Evolutionary conservation across 2,113 vertebrate species (phyloP).

Genomic region (Uropsilus gracilis): DNA sequence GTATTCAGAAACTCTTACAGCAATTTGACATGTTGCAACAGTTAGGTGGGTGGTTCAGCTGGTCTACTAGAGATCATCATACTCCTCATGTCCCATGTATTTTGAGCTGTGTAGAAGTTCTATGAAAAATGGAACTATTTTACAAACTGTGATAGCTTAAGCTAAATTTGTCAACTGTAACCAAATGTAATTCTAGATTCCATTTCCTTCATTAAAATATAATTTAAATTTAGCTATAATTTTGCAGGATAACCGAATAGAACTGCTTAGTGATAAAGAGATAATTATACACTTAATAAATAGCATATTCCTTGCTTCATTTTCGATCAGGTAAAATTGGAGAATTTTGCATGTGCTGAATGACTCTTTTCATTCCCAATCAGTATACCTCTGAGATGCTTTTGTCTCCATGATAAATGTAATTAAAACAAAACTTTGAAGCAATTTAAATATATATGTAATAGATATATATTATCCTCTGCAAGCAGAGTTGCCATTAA

Average conservation of each 20-base stretch:
- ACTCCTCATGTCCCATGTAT: not conserved
- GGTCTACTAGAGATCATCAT: not conserved
- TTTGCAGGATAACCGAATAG: not conserved
- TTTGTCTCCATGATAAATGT: not conserved
- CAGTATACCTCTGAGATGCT: not conserved
- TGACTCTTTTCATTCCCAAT: not conserved
- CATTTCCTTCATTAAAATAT: conserved; percentile 2
- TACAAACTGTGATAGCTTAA: not conserved
- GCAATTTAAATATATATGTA: not conserved
- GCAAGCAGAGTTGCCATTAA: not conserved
- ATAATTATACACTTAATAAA: not conserved
- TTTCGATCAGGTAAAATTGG: not conserved
- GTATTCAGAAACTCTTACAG: not conserved
- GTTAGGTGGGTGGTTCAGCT: not conserved
- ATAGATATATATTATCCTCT: not conserved
- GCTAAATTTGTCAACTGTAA: not conserved
- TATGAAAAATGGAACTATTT: not conserved
- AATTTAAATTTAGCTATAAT: not conserved
- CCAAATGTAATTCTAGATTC: not conserved
- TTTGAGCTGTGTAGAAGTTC: not conserved
- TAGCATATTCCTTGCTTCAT: not conserved
- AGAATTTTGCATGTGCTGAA: not conserved
- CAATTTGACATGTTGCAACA: not conserved
- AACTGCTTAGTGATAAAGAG: not conserved
- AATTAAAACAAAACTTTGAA: not conserved